These are phyloP conservation scores for Mycogona germanica DNA, from an alignment of 2,888 invertebrate species.

Conservation along the genomic window DNA sequence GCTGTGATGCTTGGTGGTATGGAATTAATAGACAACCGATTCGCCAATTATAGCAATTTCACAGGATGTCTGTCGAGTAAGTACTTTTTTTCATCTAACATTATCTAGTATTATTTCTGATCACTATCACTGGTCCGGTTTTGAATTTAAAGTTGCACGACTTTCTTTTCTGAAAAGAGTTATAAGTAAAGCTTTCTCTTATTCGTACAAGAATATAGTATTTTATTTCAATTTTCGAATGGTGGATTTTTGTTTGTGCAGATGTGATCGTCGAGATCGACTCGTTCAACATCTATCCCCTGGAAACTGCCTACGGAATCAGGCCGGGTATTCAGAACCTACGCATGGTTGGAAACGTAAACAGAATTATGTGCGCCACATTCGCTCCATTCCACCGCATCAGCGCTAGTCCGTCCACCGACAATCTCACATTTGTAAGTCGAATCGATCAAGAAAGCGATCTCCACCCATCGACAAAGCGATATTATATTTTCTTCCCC, in stretches of 20 bases:
- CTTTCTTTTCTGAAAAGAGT: neutral
- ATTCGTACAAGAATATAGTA: neutral
- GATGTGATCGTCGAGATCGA: slow-evolving; percentile 79
- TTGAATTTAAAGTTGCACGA: neutral
- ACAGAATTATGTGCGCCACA: slow-evolving; percentile 73
- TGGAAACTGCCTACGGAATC: slow-evolving; percentile 42
- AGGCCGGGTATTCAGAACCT: slow-evolving; percentile 48
- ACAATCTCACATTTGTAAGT: slow-evolving; percentile 20
- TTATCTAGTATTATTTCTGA: no score
- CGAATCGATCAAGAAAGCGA: no score
- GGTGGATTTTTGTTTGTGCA: slow-evolving; percentile 33
- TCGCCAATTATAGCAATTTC: slow-evolving; percentile 71
- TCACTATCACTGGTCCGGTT: neutral
- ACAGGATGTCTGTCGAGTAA: slow-evolving; percentile 82
- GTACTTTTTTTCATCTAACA: slow-evolving; percentile 30
- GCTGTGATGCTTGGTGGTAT: slow-evolving; percentile 79
- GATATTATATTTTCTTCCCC: no score
- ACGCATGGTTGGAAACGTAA: slow-evolving; percentile 61
- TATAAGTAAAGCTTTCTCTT: neutral
- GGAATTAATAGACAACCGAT: slow-evolving; percentile 59
- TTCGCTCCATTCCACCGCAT: slow-evolving; percentile 30
- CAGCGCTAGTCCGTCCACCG: slow-evolving; percentile 32
- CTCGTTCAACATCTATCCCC: slow-evolving; percentile 65
- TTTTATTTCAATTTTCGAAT: slow-evolving; percentile 18
- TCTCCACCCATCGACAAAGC: no score